Conservation (phyloP, 1,140 invertebrate genomes). For the Mercenaria mercenaria region DNA sequence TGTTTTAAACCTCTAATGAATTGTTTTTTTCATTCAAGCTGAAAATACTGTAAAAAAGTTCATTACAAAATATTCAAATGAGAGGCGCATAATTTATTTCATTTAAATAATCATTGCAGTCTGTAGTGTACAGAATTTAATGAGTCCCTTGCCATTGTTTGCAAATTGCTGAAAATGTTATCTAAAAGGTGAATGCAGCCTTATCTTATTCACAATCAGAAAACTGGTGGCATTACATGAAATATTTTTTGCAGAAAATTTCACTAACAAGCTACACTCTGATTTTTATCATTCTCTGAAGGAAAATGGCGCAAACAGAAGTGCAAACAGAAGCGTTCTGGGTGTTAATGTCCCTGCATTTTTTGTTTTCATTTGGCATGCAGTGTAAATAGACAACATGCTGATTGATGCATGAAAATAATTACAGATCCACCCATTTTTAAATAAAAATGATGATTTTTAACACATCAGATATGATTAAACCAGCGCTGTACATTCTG, state of each 20-base stretch:
- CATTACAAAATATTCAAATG: no score
- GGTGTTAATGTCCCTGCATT: neutral
- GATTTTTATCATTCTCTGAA: neutral
- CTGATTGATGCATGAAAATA: neutral
- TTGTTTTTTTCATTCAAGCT: no score
- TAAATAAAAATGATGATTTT: no score
- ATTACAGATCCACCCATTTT: neutral
- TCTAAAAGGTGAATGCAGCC: neutral
- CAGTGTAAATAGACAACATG: neutral
- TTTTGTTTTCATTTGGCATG: constrained; percentile 10
- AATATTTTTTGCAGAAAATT: neutral
- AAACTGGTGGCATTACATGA: neutral
- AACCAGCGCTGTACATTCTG: no score
- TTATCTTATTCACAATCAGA: neutral
- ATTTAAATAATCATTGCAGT: neutral
- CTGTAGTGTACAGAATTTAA: neutral
- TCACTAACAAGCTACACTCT: constrained; percentile 1
- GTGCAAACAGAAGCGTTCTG: neutral
- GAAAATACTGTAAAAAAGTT: no score
- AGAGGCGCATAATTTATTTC: no score
- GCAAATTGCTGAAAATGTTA: constrained; percentile 30
- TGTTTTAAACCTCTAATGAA: no score
- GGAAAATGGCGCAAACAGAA: constrained; percentile 14
- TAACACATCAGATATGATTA: no score
- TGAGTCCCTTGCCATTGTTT: constrained; percentile 16